Evolutionary conservation across 2,113 vertebrate species (phyloP).

Genomic region (Nothoprocta perdicaria): DNA sequence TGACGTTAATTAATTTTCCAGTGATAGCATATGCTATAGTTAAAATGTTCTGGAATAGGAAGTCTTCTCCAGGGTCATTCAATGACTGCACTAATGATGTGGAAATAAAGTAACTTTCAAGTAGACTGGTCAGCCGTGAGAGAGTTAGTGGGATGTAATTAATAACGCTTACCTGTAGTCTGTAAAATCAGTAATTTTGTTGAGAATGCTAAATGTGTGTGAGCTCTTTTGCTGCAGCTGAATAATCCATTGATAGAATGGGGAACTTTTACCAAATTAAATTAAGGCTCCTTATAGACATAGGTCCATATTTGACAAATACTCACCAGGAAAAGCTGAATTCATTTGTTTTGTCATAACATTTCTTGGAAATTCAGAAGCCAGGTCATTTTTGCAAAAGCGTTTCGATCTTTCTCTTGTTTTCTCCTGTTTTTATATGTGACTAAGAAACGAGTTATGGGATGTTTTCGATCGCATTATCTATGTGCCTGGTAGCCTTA

Average conservation of each 20-base stretch:
- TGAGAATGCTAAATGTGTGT: accelerated
- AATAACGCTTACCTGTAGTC: background rate
- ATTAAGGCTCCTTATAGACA: background rate
- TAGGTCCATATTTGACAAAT: background rate
- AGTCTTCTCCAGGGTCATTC: background rate
- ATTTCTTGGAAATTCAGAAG: background rate
- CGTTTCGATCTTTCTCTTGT: background rate
- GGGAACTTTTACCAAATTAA: background rate
- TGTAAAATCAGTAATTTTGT: background rate
- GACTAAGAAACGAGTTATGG: background rate
- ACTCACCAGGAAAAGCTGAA: background rate
- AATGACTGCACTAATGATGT: slow-evolving; percentile 21
- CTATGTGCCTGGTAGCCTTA: background rate
- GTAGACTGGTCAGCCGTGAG: background rate
- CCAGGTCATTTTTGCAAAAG: background rate
- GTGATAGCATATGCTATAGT: background rate
- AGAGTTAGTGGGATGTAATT: slow-evolving; percentile 19
- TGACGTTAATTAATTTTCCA: background rate
- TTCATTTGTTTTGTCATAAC: background rate
- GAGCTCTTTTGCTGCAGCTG: background rate
- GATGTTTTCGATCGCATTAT: background rate
- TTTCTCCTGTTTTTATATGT: background rate
- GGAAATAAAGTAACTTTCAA: slow-evolving; percentile 42
- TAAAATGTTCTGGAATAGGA: background rate
- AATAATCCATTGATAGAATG: background rate